Percentiles rank a stretch among this genome's conserved stretches.
Conservation (phyloP, 1,140 invertebrate genomes). For the Anthonomus grandis region DNA sequence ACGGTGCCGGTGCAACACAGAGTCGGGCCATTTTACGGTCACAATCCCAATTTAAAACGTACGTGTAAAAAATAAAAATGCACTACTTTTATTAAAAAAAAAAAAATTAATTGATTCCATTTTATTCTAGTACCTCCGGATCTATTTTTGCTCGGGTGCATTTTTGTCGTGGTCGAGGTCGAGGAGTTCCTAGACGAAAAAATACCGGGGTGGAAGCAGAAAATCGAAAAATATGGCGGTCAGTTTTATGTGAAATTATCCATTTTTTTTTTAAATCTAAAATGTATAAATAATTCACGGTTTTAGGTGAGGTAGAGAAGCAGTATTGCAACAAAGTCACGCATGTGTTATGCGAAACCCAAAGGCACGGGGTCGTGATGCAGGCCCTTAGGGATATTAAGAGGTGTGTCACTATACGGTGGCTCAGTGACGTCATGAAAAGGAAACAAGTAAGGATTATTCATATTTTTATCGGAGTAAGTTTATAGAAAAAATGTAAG, state of each 20-base stretch:
- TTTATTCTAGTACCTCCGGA: constrained; percentile 73
- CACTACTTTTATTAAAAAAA: background rate
- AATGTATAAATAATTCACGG: no score
- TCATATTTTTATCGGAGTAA: no score
- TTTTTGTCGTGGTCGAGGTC: constrained; percentile 67
- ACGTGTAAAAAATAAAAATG: constrained; percentile 36
- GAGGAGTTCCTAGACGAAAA: constrained; percentile 58
- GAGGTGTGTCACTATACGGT: constrained; percentile 84
- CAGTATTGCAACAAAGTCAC: constrained; percentile 82
- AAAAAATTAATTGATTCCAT: background rate
- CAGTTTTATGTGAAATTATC: background rate
- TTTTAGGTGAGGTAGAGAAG: constrained; percentile 71
- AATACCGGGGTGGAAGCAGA: constrained; percentile 71
- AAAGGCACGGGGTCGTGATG: constrained; percentile 83
- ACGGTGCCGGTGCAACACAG: constrained; percentile 45
- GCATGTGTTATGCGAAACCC: constrained; percentile 87
- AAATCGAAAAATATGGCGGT: constrained; percentile 80
- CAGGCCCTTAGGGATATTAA: constrained; percentile 59
- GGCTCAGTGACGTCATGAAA: constrained; percentile 86
- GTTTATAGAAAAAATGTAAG: no score
- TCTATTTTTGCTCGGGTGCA: constrained; percentile 85
- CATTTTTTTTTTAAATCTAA: no score
- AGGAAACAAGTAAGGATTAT: constrained; percentile 67
- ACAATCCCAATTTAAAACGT: constrained; percentile 80
- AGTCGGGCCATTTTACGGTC: constrained; percentile 73